Percentiles rank a stretch among this genome's conserved stretches.
phyloP scores from a whole-genome alignment of 2,888 invertebrate species.

The Thecophora atra region DNA sequence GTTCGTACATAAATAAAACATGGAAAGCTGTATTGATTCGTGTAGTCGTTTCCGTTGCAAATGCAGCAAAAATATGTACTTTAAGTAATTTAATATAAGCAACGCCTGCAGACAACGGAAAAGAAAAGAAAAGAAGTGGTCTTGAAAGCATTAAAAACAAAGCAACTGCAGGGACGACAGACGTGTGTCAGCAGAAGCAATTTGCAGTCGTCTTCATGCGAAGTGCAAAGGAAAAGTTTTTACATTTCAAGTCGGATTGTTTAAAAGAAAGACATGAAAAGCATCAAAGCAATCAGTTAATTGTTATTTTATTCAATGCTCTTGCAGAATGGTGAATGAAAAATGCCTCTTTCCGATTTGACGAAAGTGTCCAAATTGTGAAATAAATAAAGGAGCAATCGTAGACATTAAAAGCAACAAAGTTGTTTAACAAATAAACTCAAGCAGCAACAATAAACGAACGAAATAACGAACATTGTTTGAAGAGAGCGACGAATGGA shows the following conservation, averaged over 20 bases:
- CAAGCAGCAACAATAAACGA: neutral
- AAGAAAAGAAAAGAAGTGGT: neutral
- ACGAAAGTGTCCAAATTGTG: too few relatives aligned
- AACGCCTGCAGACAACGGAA: constrained; percentile 17
- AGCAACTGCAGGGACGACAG: neutral
- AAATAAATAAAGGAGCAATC: too few relatives aligned
- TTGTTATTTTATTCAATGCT: too few relatives aligned
- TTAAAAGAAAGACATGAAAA: too few relatives aligned
- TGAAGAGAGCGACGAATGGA: constrained; percentile 28
- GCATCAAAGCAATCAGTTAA: too few relatives aligned
- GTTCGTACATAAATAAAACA: neutral
- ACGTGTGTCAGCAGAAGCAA: neutral
- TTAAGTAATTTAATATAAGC: constrained; percentile 8
- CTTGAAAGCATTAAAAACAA: neutral
- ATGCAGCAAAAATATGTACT: constrained; percentile 9
- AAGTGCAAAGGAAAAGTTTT: neutral
- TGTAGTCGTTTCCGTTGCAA: constrained; percentile 4
- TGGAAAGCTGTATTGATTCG: constrained; percentile 8
- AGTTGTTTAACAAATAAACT: neutral
- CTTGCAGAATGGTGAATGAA: too few relatives aligned
- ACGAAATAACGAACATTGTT: too few relatives aligned
- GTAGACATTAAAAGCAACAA: too few relatives aligned
- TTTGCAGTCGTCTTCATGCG: neutral
- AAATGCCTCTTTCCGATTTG: too few relatives aligned
- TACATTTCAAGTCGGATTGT: too few relatives aligned